These are phyloP conservation scores for Goniozus legneri DNA, from an alignment of 1,140 invertebrate genomes.

Conservation along the genomic window DNA sequence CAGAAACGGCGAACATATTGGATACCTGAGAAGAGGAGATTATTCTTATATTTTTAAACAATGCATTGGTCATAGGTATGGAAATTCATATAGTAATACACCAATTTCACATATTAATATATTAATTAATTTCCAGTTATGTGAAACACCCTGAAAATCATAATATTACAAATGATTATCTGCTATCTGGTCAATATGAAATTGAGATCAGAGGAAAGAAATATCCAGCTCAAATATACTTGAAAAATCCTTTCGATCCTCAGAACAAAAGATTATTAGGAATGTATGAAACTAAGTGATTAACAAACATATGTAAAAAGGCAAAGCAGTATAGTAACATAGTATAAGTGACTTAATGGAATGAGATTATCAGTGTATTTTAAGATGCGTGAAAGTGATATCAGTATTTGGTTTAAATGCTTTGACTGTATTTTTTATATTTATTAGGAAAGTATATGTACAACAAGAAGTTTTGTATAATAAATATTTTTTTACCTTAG, in stretches of 20 bases:
- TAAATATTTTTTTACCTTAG: conserved; percentile 4
- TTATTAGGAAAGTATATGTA: neutral
- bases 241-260: conserved; percentile 78
- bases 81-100: neutral
- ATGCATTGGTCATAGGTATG: conserved; percentile 67
- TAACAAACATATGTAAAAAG: neutral
- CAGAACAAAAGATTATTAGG: conserved; percentile 59
- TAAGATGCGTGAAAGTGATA: too few species aligned
- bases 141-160: conserved; percentile 56
- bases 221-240: conserved; percentile 66
- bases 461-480: neutral
- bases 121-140: conserved; percentile 48
- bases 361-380: too few species aligned
- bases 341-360: too few species aligned
- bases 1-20: conserved; percentile 71
- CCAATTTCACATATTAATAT: neutral
- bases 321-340: too few species aligned
- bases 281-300: conserved; percentile 18
- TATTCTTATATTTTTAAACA: conserved; percentile 71
- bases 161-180: conserved; percentile 63
- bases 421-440: neutral
- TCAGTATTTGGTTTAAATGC: too few species aligned
- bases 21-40: conserved; percentile 76
- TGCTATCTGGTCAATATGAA: conserved; percentile 71
- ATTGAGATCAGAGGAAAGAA: conserved; percentile 75